A percentile compares a stretch with the other conserved stretches of the same genome.
Conservation (phyloP, 2,888 invertebrate genomes). For the Pterobdella sp. region DNA sequence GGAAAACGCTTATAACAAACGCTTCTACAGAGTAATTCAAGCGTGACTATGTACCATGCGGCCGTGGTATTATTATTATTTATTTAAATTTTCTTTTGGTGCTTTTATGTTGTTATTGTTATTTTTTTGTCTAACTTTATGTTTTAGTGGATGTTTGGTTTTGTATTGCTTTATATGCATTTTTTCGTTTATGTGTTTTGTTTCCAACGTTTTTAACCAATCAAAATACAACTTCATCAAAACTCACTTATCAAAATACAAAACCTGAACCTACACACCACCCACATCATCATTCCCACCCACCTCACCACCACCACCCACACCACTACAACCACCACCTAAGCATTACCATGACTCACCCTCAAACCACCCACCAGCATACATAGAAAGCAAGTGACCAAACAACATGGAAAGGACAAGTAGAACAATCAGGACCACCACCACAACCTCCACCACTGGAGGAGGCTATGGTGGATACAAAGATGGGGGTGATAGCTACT, state of each 20-base stretch:
- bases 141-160: no score
- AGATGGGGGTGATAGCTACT: not conserved
- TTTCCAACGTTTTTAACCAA: not conserved
- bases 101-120: no score
- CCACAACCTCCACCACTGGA: conserved; percentile 15
- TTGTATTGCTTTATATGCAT: no score
- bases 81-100: no score
- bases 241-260: not conserved
- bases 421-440: conserved; percentile 6
- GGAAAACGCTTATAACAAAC: no score
- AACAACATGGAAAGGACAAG: not conserved
- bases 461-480: conserved; percentile 9
- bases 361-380: not conserved
- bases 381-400: not conserved
- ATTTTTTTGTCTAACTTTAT: no score
- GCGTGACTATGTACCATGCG: no score
- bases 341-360: no score
- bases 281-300: not conserved
- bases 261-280: not conserved
- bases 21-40: no score
- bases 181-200: no score
- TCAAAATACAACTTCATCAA: not conserved
- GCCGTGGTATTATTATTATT: no score
- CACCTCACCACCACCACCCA: not conserved
- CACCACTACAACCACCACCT: no score